Percentiles rank a stretch among this genome's conserved stretches.
phyloP scores from a whole-genome alignment of 37 sponge, comb jelly and placozoan genomes.

The Sycon ciliatum region DNA sequence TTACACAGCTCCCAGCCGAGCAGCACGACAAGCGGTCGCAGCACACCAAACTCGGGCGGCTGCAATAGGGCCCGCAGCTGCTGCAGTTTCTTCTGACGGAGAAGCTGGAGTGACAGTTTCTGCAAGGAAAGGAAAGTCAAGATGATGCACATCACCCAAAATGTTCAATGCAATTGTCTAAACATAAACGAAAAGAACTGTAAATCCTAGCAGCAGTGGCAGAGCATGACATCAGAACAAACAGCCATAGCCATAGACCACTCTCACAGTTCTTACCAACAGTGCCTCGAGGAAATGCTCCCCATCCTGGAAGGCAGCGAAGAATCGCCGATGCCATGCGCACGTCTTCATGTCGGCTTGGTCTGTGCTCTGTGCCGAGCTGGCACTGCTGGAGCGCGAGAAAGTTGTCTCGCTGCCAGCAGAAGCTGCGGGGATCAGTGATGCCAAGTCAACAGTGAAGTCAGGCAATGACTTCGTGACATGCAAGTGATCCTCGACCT shows the following conservation, averaged over 20 bases:
- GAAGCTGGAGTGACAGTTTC: constrained; percentile 53
- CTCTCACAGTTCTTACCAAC: constrained; percentile 30
- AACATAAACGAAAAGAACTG: background rate
- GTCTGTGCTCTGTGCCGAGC: background rate
- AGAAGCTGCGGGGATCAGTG: background rate
- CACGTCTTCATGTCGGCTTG: background rate
- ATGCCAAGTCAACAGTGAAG: too few relatives aligned
- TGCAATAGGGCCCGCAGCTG: constrained; percentile 47
- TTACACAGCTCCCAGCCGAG: constrained; percentile 75
- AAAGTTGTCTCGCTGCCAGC: background rate
- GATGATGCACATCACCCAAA: background rate
- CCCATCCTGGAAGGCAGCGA: constrained; percentile 31
- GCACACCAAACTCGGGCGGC: constrained; percentile 36
- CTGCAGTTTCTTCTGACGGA: constrained; percentile 42
- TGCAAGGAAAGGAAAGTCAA: constrained; percentile 19
- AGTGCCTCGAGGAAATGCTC: constrained; percentile 58
- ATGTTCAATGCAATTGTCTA: background rate
- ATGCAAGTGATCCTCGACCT: constrained; percentile 52
- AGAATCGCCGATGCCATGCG: constrained; percentile 51
- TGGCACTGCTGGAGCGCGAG: background rate
- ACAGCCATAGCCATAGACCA: background rate
- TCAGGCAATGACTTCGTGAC: constrained; percentile 13
- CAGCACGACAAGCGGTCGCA: constrained; percentile 65
- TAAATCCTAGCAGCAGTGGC: background rate
- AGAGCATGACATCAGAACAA: background rate